Conservation (phyloP, 2,888 invertebrate genomes). For the Tinea semifulvella region DNA sequence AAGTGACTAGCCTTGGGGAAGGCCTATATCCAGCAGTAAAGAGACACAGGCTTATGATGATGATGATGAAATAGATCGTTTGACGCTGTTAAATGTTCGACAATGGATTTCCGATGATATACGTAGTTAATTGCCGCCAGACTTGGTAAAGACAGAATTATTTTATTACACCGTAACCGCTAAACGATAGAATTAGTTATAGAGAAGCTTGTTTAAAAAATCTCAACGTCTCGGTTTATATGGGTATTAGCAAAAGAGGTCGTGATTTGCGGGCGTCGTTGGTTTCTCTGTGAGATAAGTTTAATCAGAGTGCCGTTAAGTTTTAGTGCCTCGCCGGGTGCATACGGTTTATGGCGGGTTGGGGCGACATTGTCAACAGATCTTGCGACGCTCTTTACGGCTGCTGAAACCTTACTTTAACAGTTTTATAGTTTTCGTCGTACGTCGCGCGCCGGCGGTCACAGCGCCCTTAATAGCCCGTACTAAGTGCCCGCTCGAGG, state of each 20-base stretch:
- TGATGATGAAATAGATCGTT: no score
- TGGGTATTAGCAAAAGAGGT: slow-evolving; percentile 41
- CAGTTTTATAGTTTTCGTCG: slow-evolving; percentile 66
- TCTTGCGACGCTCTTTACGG: slow-evolving; percentile 64
- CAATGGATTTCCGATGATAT: no score
- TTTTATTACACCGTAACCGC: no score
- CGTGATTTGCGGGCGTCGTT: slow-evolving; percentile 41
- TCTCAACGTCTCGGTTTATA: slow-evolving; percentile 20
- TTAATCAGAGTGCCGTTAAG: slow-evolving; percentile 63
- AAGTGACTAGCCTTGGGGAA: no score
- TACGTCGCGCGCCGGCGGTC: slow-evolving; percentile 58
- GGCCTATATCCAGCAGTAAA: no score
- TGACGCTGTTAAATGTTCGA: no score
- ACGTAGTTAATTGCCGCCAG: no score
- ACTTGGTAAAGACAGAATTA: no score
- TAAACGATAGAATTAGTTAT: no score
- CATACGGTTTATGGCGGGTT: slow-evolving; percentile 62
- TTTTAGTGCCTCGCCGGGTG: slow-evolving; percentile 58
- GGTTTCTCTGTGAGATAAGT: slow-evolving; percentile 44
- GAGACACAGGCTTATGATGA: no score
- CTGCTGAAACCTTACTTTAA: slow-evolving; percentile 66
- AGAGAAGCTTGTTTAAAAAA: slow-evolving; percentile 1
- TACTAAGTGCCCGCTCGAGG: slow-evolving; percentile 64
- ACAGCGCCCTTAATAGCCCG: slow-evolving; percentile 57
- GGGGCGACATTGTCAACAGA: slow-evolving; percentile 66